Percentiles rank a stretch among this genome's conserved stretches.
These are phyloP conservation scores for Pocillopora grandis DNA, from an alignment of 92 coral and sea anemone species.

Conservation along the genomic window DNA sequence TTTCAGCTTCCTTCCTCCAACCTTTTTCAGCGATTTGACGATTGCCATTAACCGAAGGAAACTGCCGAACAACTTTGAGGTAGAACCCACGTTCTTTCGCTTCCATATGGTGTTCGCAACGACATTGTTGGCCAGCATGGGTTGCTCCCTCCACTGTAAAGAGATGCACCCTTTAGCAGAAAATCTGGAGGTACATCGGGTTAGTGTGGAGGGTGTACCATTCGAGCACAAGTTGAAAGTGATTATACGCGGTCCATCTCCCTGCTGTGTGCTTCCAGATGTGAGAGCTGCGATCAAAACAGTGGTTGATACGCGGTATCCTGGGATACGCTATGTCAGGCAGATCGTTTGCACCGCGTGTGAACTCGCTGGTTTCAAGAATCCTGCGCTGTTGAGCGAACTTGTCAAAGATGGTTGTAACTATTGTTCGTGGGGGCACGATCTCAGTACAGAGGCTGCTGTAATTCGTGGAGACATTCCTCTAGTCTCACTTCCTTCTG, in stretches of 20 bases:
- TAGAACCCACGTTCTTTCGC: constrained; percentile 71
- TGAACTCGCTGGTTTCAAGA: constrained; percentile 50
- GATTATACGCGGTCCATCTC: constrained; percentile 68
- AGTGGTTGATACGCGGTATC: constrained; percentile 74
- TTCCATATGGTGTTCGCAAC: constrained; percentile 73
- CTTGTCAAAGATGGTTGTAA: constrained; percentile 40
- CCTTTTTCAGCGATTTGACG: constrained; percentile 79
- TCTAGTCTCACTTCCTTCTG: not conserved
- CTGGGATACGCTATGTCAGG: constrained; percentile 70
- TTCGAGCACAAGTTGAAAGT: constrained; percentile 57
- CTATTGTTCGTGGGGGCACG: constrained; percentile 76
- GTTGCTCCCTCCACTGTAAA: constrained; percentile 64
- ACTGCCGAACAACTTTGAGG: constrained; percentile 41
- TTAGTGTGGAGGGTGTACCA: constrained; percentile 70
- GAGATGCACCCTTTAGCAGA: constrained; percentile 64
- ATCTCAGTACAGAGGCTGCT: constrained; percentile 55
- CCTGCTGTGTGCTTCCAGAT: constrained; percentile 84
- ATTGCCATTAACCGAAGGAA: constrained; percentile 53
- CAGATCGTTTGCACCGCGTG: constrained; percentile 68
- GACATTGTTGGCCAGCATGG: constrained; percentile 60
- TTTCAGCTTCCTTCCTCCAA: constrained; percentile 82
- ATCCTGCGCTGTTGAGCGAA: constrained; percentile 46
- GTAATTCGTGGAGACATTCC: constrained; percentile 64
- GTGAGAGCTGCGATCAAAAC: constrained; percentile 64
- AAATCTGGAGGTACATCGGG: constrained; percentile 53